Percentiles rank a stretch among this genome's conserved stretches.
Conservation (phyloP, 2,797 vertebrate genomes). For the Smutsia gigantea region DNA sequence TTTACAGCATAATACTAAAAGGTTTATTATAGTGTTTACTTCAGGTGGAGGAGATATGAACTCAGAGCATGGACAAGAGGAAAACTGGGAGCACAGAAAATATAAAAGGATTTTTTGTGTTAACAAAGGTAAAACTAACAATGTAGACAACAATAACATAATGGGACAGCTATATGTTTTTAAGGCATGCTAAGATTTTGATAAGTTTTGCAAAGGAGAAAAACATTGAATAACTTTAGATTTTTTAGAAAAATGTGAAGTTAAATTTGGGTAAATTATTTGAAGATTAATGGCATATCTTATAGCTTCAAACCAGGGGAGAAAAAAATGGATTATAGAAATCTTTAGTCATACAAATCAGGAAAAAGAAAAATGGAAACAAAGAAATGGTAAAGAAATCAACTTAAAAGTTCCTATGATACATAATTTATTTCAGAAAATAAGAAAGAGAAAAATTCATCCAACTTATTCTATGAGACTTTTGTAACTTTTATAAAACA, state of each 20-base stretch:
- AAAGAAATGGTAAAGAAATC: neutral
- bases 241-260: slow-evolving; percentile 3
- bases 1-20: slow-evolving; percentile 14
- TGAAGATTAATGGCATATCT: neutral
- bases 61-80: neutral
- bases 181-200: slow-evolving; percentile 32
- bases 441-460: neutral
- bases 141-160: neutral
- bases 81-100: neutral
- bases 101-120: neutral
- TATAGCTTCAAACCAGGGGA: neutral
- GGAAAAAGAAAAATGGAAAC: neutral
- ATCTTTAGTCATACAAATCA: neutral
- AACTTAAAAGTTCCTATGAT: neutral
- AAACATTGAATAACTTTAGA: slow-evolving; percentile 1
- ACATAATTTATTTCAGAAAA: slow-evolving; percentile 19
- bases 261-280: neutral
- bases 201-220: neutral
- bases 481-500: neutral
- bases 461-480: neutral
- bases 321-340: neutral
- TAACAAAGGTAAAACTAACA: slow-evolving; percentile 13
- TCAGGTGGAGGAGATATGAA: neutral
- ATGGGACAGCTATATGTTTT: neutral
- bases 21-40: neutral